Base-by-base conservation (phyloP, 2,888 invertebrate species). In the Drosophila melanocephala region DNA sequence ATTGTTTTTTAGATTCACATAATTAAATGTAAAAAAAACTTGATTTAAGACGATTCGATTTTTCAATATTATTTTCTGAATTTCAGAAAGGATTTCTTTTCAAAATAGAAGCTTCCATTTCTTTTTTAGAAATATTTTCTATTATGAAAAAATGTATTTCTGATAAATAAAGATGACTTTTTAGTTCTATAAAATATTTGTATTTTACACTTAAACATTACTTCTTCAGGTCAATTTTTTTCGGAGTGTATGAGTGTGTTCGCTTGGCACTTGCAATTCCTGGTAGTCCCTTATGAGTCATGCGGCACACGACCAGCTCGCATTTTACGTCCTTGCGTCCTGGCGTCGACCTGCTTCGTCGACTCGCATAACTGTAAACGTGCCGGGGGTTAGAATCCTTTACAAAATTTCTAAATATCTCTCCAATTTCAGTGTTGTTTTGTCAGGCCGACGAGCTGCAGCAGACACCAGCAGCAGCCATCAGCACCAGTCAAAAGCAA, bases 391-490 rank as follows among this genome's bases (percentile, higher is more conserved):
- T 72, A 56, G 71, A 71, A 60, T 50, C 57, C 51, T 51, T 64
- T 62, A 37, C 32, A 12, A 57, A 51, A 47, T 47, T 47, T 47
- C 26, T 26, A 47, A 28, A 39, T 60, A 47, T 55, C 68, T 61
- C 57, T 62, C 35, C 57, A 66, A 55, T 51, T 77, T 87, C 84
- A 87, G 87, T 87, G 84, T 83, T 76, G 84, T 81, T 87, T 89
- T 74, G 84, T 73, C 84, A 72, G 75, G 75, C 81, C 89, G 79
- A 74, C 82, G 68, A 78, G 84, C 75, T 87, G 89, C 89, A 89
- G 82, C 82, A 73, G 70, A 37, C 35, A 65, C 64, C 32, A 50
- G 73, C 72, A 66, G 61, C 70, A 57, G 58, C 39, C 42, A 68
- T 53, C 60, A 60, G 44, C 52, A 60, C 19, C n/a, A 60, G 69